Evolutionary conservation across 2,113 vertebrate species (phyloP), one percentile per base, ranked within the genome.

Genomic region (Murina feae): DNA sequence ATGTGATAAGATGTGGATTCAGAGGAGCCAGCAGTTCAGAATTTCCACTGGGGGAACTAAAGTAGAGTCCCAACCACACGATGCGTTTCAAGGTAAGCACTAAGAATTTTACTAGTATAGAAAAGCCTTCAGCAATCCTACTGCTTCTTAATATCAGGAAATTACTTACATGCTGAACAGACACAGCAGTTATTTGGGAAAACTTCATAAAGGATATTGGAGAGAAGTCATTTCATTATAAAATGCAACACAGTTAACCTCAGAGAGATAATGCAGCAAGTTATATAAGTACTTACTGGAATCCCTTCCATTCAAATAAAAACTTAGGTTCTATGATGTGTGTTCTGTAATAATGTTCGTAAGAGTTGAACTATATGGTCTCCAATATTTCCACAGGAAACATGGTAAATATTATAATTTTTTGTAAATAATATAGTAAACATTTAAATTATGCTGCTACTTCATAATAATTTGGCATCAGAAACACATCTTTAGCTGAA

Each of bases 321-420:
- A 85, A 44, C 79, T 93, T 58, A 44, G 44, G 76, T 80, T 81
- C 58, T 83, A 79, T 78, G 93, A 93, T 89, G 2, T 60, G 17
- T n/a, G 86, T 91, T 95, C 87, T 76, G 60, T 82, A 74, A 69
- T 14, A 94, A 95, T 78, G 87, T 90, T 95, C 91, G 1, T 81
- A 97, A 94, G 71, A 95, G 94, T 96, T 0, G 49, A 93, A 89
- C 82, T 86, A 63, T 86, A 63, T 81, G 25, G 82, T 0, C 2
- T 85, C n/a, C 79, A 93, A 74, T 94, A 84, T 93, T 96, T 93
- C 94, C 86, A 93, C 39, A 88, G 89, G 90, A 95, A 90, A 83
- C 9, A 4, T 88, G 20, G 4, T 93, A 96, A 91, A 51, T 63
- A 53, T 63, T 60, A 84, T 20, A 69, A 18, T 76, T 92, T 91